Evolutionary conservation across 2,113 vertebrate species (phyloP).

Genomic region (Lichenostomus cassidix): DNA sequence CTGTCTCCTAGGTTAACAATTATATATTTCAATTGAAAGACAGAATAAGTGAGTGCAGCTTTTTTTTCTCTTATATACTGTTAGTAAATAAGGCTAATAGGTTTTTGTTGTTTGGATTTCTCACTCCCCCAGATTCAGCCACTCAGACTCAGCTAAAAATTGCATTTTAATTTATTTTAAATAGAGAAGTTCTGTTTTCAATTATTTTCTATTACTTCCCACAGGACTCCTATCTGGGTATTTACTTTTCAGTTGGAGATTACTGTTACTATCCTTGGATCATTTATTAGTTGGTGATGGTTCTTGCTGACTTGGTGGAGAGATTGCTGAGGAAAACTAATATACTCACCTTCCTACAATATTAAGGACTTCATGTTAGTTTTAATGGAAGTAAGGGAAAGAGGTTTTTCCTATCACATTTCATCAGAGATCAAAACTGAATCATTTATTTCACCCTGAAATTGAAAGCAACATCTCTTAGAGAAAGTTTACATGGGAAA

Average conservation of each 20-base stretch:
- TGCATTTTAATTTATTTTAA: constrained; percentile 47
- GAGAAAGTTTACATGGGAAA: neutral
- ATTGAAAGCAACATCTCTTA: neutral
- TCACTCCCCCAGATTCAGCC: neutral
- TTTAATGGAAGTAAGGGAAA: neutral
- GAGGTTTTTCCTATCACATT: neutral
- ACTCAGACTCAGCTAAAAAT: neutral
- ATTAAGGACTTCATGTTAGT: neutral
- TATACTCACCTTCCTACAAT: neutral
- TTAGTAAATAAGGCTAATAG: neutral
- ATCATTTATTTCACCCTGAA: neutral
- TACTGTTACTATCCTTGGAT: neutral
- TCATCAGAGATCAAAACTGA: neutral
- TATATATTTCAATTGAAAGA: neutral
- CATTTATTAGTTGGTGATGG: constrained; percentile 35
- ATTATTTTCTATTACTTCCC: constrained; percentile 33
- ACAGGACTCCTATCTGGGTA: neutral
- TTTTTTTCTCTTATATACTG: neutral
- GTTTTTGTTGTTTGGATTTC: neutral
- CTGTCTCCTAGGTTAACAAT: neutral
- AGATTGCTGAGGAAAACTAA: constrained; percentile 19
- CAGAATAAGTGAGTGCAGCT: neutral
- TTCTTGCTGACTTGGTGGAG: constrained; percentile 29
- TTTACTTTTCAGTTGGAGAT: constrained; percentile 46
- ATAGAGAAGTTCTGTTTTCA: constrained; percentile 21